Evolutionary conservation across 2,888 invertebrate species (phyloP).

Genomic region (Taenaris catops): DNA sequence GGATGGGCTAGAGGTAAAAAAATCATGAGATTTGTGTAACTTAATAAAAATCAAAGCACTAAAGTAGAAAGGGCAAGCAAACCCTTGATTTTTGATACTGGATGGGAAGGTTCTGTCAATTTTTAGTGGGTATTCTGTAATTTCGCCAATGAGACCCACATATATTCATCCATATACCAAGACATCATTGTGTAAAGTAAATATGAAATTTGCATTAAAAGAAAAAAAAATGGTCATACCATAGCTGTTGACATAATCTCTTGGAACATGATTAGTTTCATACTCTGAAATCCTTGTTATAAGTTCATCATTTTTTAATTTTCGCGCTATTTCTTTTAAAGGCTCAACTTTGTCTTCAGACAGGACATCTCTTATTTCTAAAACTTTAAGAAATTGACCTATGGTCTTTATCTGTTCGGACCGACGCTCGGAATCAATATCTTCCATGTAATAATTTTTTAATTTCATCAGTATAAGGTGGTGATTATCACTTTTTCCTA

Average conservation of each 20-base stretch:
- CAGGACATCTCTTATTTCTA: conserved; percentile 56
- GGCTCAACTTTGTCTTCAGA: conserved; percentile 53
- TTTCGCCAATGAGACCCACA: too few relatives aligned
- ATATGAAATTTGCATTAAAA: too few relatives aligned
- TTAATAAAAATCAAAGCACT: too few relatives aligned
- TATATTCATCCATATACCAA: too few relatives aligned
- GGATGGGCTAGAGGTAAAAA: too few relatives aligned
- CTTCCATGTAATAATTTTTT: conserved; percentile 50
- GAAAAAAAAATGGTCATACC: conserved; percentile 38
- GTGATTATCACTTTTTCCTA: conserved; percentile 42
- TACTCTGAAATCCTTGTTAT: conserved; percentile 41
- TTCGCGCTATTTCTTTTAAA: conserved; percentile 47
- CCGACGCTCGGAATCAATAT: conserved; percentile 58
- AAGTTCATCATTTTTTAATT: conserved; percentile 39
- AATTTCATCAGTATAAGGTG: conserved; percentile 39
- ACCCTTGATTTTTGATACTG: too few relatives aligned
- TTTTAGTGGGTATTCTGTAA: too few relatives aligned
- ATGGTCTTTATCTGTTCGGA: conserved; percentile 52
- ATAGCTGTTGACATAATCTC: conserved; percentile 38
- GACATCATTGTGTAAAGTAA: too few relatives aligned
- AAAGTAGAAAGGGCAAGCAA: too few relatives aligned
- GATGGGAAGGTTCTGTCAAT: too few relatives aligned
- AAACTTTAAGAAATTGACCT: conserved; percentile 45
- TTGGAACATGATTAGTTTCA: conserved; percentile 36
- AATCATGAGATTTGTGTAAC: too few relatives aligned